These are phyloP conservation scores for Dryas iulia DNA, from an alignment of 1,140 invertebrate genomes.

Conservation along the genomic window DNA sequence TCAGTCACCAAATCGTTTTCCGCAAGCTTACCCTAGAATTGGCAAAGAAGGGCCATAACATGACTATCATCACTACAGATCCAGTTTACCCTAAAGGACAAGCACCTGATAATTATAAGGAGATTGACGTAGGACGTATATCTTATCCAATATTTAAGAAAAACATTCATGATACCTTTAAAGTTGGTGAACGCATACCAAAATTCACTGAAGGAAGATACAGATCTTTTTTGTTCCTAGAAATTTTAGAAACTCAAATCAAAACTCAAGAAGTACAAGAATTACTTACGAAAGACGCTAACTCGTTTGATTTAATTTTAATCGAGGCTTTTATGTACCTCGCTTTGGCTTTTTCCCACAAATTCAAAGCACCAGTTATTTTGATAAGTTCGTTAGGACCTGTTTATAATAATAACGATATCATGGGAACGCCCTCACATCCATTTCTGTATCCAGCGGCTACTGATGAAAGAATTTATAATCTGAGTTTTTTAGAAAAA, in stretches of 20 bases:
- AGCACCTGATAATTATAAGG: conserved; percentile 61
- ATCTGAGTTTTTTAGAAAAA: conserved; percentile 45
- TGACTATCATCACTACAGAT: conserved; percentile 59
- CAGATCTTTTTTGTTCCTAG: neutral
- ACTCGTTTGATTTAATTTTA: conserved; percentile 44
- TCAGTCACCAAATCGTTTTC: conserved; percentile 75
- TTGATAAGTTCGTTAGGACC: conserved; percentile 40
- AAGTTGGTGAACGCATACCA: neutral
- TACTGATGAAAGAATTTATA: conserved; percentile 20
- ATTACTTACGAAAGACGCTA: conserved; percentile 31
- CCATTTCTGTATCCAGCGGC: conserved; percentile 30
- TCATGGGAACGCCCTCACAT: conserved; percentile 31
- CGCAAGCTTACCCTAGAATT: conserved; percentile 59
- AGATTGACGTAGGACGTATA: conserved; percentile 52
- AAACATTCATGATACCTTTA: conserved; percentile 40
- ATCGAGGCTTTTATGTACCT: conserved; percentile 30
- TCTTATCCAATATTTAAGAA: conserved; percentile 66
- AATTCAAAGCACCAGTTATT: conserved; percentile 43
- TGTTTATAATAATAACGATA: conserved; percentile 11
- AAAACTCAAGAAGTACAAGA: conserved; percentile 31
- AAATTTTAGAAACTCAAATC: conserved; percentile 33
- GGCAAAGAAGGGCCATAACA: conserved; percentile 66
- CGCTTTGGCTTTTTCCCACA: conserved; percentile 33
- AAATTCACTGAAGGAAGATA: conserved; percentile 4
- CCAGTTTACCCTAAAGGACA: conserved; percentile 28